Conservation (phyloP, 1,140 invertebrate genomes). For the Drosophila rufa region DNA sequence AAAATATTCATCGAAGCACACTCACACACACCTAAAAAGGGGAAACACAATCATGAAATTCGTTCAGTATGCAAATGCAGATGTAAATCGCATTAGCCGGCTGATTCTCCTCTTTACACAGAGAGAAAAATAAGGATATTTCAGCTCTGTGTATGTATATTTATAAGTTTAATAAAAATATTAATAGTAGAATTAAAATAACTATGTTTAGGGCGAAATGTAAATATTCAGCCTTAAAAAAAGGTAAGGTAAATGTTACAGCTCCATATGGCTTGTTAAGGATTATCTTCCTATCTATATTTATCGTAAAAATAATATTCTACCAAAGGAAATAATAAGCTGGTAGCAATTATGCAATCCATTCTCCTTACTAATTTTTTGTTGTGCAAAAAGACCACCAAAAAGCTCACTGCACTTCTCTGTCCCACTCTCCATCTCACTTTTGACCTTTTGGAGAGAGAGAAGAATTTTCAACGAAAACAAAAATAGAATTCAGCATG, state of each 20-base stretch:
- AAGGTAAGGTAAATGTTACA: no score
- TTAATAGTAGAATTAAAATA: background rate
- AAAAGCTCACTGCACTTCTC: slow-evolving; percentile 15
- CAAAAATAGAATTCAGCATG: slow-evolving; percentile 45
- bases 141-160: background rate
- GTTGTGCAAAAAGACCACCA: background rate
- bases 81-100: slow-evolving; percentile 45
- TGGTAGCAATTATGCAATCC: background rate
- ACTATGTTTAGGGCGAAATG: background rate
- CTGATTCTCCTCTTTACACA: slow-evolving; percentile 7
- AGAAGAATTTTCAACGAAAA: slow-evolving; percentile 19
- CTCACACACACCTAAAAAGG: background rate
- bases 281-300: no score
- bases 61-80: slow-evolving; percentile 52
- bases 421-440: slow-evolving; percentile 8
- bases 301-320: background rate
- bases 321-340: background rate
- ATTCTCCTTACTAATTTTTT: background rate
- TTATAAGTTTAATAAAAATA: background rate
- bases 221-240: background rate
- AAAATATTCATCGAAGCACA: slow-evolving; percentile 67
- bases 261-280: background rate
- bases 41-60: slow-evolving; percentile 26
- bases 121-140: background rate
- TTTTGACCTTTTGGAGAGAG: slow-evolving; percentile 42